Evolutionary conservation across 2,888 invertebrate species (phyloP).

Genomic region (Leptinotarsa juncta): DNA sequence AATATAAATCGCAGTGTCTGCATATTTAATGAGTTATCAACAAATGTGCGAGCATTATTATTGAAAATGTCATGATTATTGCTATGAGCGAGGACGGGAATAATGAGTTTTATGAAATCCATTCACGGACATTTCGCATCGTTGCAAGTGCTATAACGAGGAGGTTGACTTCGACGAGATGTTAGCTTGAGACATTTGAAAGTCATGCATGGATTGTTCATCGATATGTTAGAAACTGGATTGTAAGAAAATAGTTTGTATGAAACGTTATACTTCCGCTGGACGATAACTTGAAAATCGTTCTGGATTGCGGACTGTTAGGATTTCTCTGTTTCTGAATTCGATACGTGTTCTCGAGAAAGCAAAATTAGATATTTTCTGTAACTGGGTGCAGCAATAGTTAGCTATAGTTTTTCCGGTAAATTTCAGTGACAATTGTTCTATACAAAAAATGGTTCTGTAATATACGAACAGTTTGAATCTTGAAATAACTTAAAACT

Average conservation of each 20-base stretch:
- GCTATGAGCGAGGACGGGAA: constrained; percentile 2
- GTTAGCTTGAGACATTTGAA: constrained; percentile 1
- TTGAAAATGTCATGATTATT: constrained; percentile 16
- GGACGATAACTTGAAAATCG: neutral
- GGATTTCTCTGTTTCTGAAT: neutral
- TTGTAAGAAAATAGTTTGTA: neutral
- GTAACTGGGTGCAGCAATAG: too few relatives aligned
- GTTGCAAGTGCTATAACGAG: constrained; percentile 8
- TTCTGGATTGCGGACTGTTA: neutral
- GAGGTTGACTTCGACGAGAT: constrained; percentile 16
- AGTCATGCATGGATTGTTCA: constrained; percentile 14
- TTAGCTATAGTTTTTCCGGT: too few relatives aligned
- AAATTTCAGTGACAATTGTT: too few relatives aligned
- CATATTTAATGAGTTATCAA: constrained; percentile 8
- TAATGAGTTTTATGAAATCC: constrained; percentile 15
- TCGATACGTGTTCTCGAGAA: too few relatives aligned
- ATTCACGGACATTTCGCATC: constrained; percentile 6
- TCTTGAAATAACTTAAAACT: too few relatives aligned
- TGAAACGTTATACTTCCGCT: neutral
- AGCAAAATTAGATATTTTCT: too few relatives aligned
- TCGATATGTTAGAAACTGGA: neutral
- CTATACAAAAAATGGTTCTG: too few relatives aligned
- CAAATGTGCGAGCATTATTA: constrained; percentile 8
- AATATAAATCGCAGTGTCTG: neutral
- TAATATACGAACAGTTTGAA: too few relatives aligned